A percentile compares a stretch with the other conserved stretches of the same genome.
Conservation (phyloP, 2,113 vertebrate genomes). For the Megaleporinus macrocephalus region DNA sequence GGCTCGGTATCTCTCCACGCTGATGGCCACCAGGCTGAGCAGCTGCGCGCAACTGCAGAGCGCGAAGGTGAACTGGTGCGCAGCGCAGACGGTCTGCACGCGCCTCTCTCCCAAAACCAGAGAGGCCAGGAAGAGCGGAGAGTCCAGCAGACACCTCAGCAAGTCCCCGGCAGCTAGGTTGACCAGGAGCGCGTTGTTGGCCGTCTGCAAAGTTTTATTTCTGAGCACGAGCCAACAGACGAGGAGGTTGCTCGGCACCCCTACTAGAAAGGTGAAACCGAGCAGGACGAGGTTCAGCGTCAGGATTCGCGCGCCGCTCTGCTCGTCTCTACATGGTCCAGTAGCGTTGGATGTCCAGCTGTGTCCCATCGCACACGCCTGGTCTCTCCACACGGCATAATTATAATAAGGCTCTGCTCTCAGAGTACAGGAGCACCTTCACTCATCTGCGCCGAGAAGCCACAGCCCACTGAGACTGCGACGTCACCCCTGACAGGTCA, state of each 20-base stretch:
- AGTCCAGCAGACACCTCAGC: slow-evolving; percentile 66
- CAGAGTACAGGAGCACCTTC: background rate
- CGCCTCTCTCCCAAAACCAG: slow-evolving; percentile 39
- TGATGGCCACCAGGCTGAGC: slow-evolving; percentile 69
- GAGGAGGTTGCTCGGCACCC: slow-evolving; percentile 66
- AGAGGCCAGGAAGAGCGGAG: slow-evolving; percentile 63
- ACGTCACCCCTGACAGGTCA: background rate
- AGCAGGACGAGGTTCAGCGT: slow-evolving; percentile 62
- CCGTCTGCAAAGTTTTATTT: slow-evolving; percentile 64
- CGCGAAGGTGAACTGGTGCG: slow-evolving; percentile 69
- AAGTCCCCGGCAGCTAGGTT: slow-evolving; percentile 66
- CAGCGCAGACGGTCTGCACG: slow-evolving; percentile 48
- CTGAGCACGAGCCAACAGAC: slow-evolving; percentile 66
- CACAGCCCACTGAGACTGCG: background rate
- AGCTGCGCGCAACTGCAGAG: slow-evolving; percentile 71
- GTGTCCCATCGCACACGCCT: background rate
- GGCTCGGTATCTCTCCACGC: slow-evolving; percentile 70
- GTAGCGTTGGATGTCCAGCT: slow-evolving; percentile 42
- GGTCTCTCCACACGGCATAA: background rate
- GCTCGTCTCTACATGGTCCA: background rate
- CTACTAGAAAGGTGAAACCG: slow-evolving; percentile 48
- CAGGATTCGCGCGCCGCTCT: slow-evolving; percentile 21
- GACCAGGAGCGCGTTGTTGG: slow-evolving; percentile 66
- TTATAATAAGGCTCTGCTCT: background rate
- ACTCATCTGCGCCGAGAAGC: background rate